Base-by-base conservation (phyloP, 2,888 invertebrate genomes). In the Perithous albicinctus region DNA sequence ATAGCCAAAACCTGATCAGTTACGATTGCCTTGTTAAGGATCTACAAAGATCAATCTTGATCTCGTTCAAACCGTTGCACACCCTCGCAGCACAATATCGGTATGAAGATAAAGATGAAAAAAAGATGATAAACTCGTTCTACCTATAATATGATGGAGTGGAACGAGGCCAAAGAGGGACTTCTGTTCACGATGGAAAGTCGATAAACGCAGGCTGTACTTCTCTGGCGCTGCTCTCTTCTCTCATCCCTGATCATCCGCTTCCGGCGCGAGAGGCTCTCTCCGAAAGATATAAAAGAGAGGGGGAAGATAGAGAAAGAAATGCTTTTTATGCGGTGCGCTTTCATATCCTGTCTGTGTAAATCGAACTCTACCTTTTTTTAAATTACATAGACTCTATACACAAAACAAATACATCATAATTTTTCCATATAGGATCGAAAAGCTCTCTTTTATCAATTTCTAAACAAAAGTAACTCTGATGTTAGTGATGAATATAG, bases 111-210 rank as follows among this genome's bases (percentile, higher is more conserved):
- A 51, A 56, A 15, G 23, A 75, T 48, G 77, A 80, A 63, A 63
- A 63, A 63, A 20, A 51, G 77, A 15, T 29, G 54, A 78, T 81
- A 81, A 81, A 73, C 78, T 70, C 78, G 78, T 70, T 78, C 78
- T 64, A 64, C 69, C 78, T 18, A 70, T 78, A 75, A 70, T 41
- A 78, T 54, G 82, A 82, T 82, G 69, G 82, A 78, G 78, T 66
- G 78, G 78, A 82, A 78, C 77, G 67, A 56, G 72, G 72, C 74
- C 67, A 64, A 46, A 64, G 35, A 35, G 72, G 43, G 66, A 78
- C 78, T 82, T 78, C 74, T 82, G 80, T 82, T 82, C 74, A 46
- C 78, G 82, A 82, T 82, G 56, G 74, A 82, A 82, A 78, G 78
- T 82, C 82, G 82, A 82, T 82, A 82, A 82, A 75, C 82, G 51